Evolutionary conservation across 2,113 vertebrate species (phyloP).

Genomic region (Caracal caracal): DNA sequence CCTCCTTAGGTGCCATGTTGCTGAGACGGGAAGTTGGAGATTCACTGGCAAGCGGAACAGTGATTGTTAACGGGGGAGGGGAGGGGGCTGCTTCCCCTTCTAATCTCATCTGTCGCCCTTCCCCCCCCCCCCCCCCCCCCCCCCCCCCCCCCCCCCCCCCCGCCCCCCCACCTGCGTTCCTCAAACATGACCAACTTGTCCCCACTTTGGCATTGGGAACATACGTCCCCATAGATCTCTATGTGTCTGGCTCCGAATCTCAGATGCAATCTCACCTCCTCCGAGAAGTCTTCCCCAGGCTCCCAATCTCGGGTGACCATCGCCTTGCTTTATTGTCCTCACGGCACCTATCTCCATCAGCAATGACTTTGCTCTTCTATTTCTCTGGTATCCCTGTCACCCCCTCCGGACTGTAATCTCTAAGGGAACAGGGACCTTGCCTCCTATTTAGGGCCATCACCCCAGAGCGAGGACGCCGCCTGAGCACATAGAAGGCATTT

Average conservation of each 20-base stretch:
- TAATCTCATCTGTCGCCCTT: rapidly evolving
- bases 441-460: neutral
- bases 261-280: neutral
- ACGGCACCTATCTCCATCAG: rapidly evolving
- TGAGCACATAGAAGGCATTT: rapidly evolving
- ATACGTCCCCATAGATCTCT: rapidly evolving
- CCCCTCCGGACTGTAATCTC: neutral
- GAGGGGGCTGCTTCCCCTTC: neutral
- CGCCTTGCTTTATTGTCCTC: neutral
- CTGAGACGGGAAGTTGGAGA: neutral
- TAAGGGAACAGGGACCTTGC: neutral
- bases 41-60: rapidly evolving
- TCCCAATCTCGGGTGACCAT: rapidly evolving
- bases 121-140: rapidly evolving
- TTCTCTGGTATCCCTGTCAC: neutral
- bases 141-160: rapidly evolving
- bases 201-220: too few species aligned
- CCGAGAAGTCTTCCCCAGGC: neutral
- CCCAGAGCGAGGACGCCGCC: neutral
- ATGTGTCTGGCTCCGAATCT: neutral
- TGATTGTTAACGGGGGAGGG: neutral
- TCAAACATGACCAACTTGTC: neutral
- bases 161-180: rapidly evolving
- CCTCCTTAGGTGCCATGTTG: neutral
- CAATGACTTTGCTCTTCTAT: neutral